Evolutionary conservation across 2,797 vertebrate genomes (phyloP), one percentile per base, ranked within the genome.

Genomic region (Pelodytes ibericus): DNA sequence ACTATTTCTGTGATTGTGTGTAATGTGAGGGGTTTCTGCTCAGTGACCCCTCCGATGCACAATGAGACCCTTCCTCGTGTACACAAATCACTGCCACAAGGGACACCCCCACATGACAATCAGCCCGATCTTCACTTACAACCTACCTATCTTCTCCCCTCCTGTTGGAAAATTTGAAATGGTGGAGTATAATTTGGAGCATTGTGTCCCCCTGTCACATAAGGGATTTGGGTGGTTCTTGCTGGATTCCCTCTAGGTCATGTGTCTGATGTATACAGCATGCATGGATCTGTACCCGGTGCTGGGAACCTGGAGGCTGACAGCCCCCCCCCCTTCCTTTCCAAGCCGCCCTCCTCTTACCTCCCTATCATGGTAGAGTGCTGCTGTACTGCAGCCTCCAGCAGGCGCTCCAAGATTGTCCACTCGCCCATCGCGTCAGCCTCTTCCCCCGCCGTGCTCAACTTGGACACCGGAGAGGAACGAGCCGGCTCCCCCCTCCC

Each of bases 351-450:
- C 22, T 7, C 24, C 4, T 39, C 83, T 79, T 75, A 83, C 82
- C 83, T 83, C 20, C 82, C 83, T 71, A 95, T 95, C 94, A 95
- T 95, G 80, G 94, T 95, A 57, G 94, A 95, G 87, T 95, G 94
- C 91, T 95, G 94, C 89, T 95, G 94, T 81, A 95, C 94, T 64
- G 94, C 94, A 53, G 94, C 94, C 88, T 95, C 94, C 88, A 95
- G 91, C 88, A 95, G 88, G 84, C 94, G 89, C 92, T 95, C 94
- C 86, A 95, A 74, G 80, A 95, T 95, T 79, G 94, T 95, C 94
- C 94, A 95, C 88, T 95, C 94, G 20, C 94, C 94, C 94, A 96
- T 96, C 58, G 80, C 80, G 80, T 39, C 79, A 25, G 58, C 31
- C 63, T 63, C 63, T 24, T 75, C 41, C 70, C 80, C 77, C 66